A percentile compares a stretch with the other conserved stretches of the same genome.
Evolutionary conservation across 2,113 vertebrate species (phyloP).

Genomic region (Dromiciops gliroides): DNA sequence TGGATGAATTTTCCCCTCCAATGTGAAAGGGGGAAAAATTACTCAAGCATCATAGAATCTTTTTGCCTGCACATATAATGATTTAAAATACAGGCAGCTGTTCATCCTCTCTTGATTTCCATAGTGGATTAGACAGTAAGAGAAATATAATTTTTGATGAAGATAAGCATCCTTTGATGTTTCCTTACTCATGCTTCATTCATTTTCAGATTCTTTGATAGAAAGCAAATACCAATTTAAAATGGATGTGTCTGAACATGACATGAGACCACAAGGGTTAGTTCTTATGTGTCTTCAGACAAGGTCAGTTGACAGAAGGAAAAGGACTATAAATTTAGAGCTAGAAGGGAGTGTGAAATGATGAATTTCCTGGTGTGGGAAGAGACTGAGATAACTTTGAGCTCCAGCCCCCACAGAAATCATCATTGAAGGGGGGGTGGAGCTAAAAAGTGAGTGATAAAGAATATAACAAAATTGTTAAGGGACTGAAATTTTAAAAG

Average conservation of each 20-base stretch:
- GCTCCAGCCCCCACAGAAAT: neutral
- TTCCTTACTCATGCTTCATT: neutral
- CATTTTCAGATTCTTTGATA: slow-evolving; percentile 4
- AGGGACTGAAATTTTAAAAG: neutral
- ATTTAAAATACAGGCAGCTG: slow-evolving; percentile 13
- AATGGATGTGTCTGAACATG: neutral
- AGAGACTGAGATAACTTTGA: neutral
- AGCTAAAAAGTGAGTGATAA: neutral
- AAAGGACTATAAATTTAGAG: neutral
- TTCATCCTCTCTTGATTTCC: slow-evolving; percentile 23
- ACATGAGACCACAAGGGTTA: neutral
- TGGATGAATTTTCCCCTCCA: slow-evolving; percentile 23
- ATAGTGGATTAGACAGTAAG: slow-evolving; percentile 5
- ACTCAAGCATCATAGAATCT: neutral
- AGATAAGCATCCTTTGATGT: neutral
- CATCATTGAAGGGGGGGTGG: neutral
- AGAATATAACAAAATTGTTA: neutral
- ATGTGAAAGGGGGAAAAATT: slow-evolving; percentile 15
- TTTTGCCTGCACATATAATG: slow-evolving; percentile 1
- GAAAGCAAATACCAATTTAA: slow-evolving; percentile 10
- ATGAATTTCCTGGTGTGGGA: neutral
- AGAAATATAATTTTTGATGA: slow-evolving; percentile 22
- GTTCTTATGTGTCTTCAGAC: slow-evolving; percentile 19
- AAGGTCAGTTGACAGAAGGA: slow-evolving; percentile 11
- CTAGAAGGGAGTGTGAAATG: neutral